Percentiles rank a stretch among this genome's conserved stretches.
Conservation (phyloP, 1,140 invertebrate genomes). For the Phocides pigmalion region DNA sequence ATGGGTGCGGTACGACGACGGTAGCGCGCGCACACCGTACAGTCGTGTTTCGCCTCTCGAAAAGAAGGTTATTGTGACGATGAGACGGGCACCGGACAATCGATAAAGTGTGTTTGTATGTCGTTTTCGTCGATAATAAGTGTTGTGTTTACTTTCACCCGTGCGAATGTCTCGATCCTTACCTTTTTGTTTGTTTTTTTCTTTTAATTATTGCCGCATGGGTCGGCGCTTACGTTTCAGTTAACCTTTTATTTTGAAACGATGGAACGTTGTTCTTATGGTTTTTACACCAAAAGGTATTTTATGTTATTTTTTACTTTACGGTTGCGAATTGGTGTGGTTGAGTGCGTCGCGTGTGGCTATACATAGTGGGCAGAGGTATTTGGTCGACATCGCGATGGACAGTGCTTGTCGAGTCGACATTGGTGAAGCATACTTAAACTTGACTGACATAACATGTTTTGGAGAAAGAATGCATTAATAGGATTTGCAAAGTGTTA, state of each 20-base stretch:
- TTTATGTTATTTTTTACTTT: slow-evolving; percentile 83
- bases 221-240: slow-evolving; percentile 80
- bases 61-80: slow-evolving; percentile 79
- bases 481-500: slow-evolving; percentile 19
- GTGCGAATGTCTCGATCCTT: slow-evolving; percentile 82
- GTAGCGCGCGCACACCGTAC: slow-evolving; percentile 52
- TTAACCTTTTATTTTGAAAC: slow-evolving; percentile 82
- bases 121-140: slow-evolving; percentile 83
- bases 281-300: slow-evolving; percentile 84
- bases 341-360: slow-evolving; percentile 77
- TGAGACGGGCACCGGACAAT: slow-evolving; percentile 77
- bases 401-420: slow-evolving; percentile 41
- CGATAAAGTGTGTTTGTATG: slow-evolving; percentile 84
- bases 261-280: slow-evolving; percentile 83
- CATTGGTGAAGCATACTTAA: slow-evolving; percentile 39
- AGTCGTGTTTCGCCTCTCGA: slow-evolving; percentile 77
- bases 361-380: slow-evolving; percentile 46
- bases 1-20: slow-evolving; percentile 60
- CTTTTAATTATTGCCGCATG: slow-evolving; percentile 79
- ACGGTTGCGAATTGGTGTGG: slow-evolving; percentile 70
- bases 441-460: slow-evolving; percentile 37
- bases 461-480: slow-evolving; percentile 40
- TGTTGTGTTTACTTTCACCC: slow-evolving; percentile 82
- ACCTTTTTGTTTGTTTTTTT: slow-evolving; percentile 81
- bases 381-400: slow-evolving; percentile 45